Base-by-base conservation (phyloP, 2,888 invertebrate genomes). In the Lagria hirta region DNA sequence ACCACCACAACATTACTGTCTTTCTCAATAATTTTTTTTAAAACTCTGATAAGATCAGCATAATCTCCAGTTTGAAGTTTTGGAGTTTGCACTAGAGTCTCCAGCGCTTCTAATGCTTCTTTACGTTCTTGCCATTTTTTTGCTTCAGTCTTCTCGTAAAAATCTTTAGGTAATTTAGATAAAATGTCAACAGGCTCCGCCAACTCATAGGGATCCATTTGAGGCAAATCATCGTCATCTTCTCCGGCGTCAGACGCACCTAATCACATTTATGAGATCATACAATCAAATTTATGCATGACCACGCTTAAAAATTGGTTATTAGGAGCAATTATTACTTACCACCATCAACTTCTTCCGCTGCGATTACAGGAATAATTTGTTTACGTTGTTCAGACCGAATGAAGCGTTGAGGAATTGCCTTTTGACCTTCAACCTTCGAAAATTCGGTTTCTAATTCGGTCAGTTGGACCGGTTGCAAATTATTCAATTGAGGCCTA, bases 91-190 rank as follows among this genome's bases (percentile, higher is more conserved):
- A 90, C 66, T 11, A 95, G 73, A 51, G 79, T 81, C 52, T 93
- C 90, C 6, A 97, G 68, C 0, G 78, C 76, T 57, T 97, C 97
- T 7, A 99, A 69, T 0, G 88, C 87, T 66, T 97, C 96, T 66
- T 95, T 96, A 15, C 99, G 77, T 42, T 97, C 92, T 65, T 92
- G 92, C 99, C 96, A 99, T 65, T 94, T 97, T 70, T 93, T 96
- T 0, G 90, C 90, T 61, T 98, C 94, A 2, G 91, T 69, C 68
- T 95, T 91, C 2, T 96, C 95, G 66, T 86, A 94, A 70, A 97
- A 98, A 70, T 97, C 94, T 73, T 93, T 92, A 0, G 97, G 95
- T 18, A 99, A 72, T 66, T 93, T 90, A 0, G 91, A 86, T 1
- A 98, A 70, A 53, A 99, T 90, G 65, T 99, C 95, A 28, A 95